Percentiles rank a stretch among this genome's conserved stretches.
Conservation (phyloP, 1,140 invertebrate genomes). For the Aphaenogaster ashmeadi region DNA sequence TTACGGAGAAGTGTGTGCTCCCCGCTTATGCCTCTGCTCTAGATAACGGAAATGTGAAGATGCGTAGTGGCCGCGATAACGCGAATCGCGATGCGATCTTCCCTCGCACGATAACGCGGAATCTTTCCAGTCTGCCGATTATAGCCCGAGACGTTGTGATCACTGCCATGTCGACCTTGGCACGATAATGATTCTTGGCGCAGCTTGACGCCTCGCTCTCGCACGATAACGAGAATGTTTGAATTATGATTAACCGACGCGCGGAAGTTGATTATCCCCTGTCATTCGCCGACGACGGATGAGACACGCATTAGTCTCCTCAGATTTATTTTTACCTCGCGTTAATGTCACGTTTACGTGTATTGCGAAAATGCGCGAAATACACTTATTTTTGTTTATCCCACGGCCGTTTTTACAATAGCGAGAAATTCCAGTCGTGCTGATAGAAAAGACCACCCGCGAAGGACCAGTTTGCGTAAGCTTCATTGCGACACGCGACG, state of each 20-base stretch:
- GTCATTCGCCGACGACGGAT: neutral
- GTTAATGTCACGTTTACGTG: neutral
- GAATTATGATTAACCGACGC: conserved; percentile 25
- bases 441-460: conserved; percentile 19
- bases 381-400: neutral
- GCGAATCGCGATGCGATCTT: conserved; percentile 5
- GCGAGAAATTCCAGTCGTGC: neutral
- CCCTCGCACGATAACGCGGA: conserved; percentile 12
- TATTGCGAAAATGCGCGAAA: neutral
- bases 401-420: neutral
- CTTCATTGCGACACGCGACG: neutral
- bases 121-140: conserved; percentile 27
- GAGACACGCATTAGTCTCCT: neutral
- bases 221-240: conserved; percentile 47
- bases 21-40: neutral
- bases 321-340: neutral
- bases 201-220: neutral
- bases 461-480: conserved; percentile 11
- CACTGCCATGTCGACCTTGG: conserved; percentile 13
- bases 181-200: conserved; percentile 43
- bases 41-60: conserved; percentile 20
- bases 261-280: conserved; percentile 14
- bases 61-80: neutral
- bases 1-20: too few relatives aligned
- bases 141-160: neutral